Base-by-base conservation (phyloP, 2,888 invertebrate genomes). In the Parascotia fuliginaria region DNA sequence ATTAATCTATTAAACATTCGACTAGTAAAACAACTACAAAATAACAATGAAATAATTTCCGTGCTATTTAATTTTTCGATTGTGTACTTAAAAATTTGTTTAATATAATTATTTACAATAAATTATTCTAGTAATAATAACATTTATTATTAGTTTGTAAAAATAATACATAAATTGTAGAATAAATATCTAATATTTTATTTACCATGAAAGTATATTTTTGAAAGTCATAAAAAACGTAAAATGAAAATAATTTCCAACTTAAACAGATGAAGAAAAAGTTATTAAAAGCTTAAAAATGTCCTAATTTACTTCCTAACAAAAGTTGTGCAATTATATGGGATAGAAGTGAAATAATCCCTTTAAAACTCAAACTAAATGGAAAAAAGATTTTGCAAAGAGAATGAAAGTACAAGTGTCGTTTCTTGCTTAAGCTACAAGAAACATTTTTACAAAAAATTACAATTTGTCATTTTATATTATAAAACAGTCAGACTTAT, bases 11-110 rank as follows among this genome's bases (percentile, higher is more conserved):
- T 69, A 57, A 70, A 77, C 55, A 64, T 69, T 56, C 45, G 61
- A 65, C 70, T 75, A 75, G 65, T 73, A 77, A 76, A 69, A 55
- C 60, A 73, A 73, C 74, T 76, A 79, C 52, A 60, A 73, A 66
- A 47, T 64, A 57, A 55, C 65, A 65, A 56, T 55, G 61, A 56
- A 60, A 56, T 34, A 60, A 63, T 7, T 42, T 69, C 60, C 53
- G 79, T 81, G 79, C 81, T 74, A 69, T 72, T 67, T 60, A 67
- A 59, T 63, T 63, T 70, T 19, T 65, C 38, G 49, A 52, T 60
- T 9, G 55, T 64, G 61, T 65, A 45, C 46, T 52, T 55, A 65
- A 45, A 38, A 47, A 55, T 55, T 33, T 51, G 42, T 54, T 42
- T 45, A 36, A 42, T 59, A 28, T 46, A 44, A 56, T 31, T 53